Base-by-base conservation (phyloP, 64 coral and sea anemone species). In the Montipora foliosa region DNA sequence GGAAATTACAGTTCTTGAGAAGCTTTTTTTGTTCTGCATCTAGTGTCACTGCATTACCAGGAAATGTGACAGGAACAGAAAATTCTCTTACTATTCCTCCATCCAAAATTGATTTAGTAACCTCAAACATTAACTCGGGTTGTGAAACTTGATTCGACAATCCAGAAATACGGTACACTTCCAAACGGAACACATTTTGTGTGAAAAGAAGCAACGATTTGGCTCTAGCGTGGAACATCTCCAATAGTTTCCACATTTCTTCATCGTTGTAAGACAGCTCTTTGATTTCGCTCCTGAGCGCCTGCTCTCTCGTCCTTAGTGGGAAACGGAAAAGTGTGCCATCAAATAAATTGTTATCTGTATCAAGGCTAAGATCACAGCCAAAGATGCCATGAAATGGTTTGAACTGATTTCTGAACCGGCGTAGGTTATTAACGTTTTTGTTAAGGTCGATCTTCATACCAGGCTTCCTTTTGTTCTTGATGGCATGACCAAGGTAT, bases 271-370 rank as follows among this genome's bases (percentile, higher is more conserved):
- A 96, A 61, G 20, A 79, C 16, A 96, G 64, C 1, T 86, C 45
- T 61, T 93, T 96, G 78, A 96, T 96, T 55, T 90, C 87, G 49
- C 95, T 96, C 72, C 52, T 77, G 22, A 44, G 15, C 1, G 95
- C 95, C 50, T 96, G 95, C 45, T 76, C 74, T 86, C 59, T 88
- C 29, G 91, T 96, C 82, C 94, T 49, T 44, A 95, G 73, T 44
- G 94, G 94, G 83, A 95, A 95, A 13, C 94, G 84, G 6, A 95
- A 95, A 10, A 95, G 69, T 16, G 94, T 95, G 17, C 94, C 94
- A 88, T 95, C 88, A 86, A 87, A 92, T 3, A 77, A 77, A 44
- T 80, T 67, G 80, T 91, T 21, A 2, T 92, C 21, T 75, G 11
- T 50, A 44, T 84, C 80, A 13, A 88, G 49, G 67, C 78, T 50